Evolutionary conservation across 2,113 vertebrate genomes (phyloP).

Genomic region (Zapus hudsonius): DNA sequence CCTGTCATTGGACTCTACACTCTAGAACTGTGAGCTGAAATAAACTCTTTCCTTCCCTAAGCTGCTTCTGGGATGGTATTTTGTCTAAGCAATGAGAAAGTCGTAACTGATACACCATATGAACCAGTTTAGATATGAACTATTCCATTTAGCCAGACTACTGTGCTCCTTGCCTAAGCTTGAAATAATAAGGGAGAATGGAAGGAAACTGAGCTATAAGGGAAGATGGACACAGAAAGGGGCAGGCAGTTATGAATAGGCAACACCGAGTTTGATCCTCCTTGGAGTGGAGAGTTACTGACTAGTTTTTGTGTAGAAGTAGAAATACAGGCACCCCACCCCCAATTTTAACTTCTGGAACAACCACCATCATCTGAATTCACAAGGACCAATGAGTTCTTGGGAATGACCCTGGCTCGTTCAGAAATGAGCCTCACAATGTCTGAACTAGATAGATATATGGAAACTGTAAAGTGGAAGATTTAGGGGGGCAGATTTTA

Average conservation of each 20-base stretch:
- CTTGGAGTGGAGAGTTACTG: not conserved
- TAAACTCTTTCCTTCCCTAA: too few species aligned
- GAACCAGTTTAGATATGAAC: not conserved
- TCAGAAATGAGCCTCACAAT: not conserved
- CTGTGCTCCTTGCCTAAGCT: not conserved
- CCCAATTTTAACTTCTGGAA: conserved; percentile 37
- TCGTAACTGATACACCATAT: too few species aligned
- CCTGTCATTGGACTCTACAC: too few species aligned
- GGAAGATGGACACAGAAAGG: not conserved
- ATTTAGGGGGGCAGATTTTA: not conserved
- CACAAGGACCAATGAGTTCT: conserved; percentile 44
- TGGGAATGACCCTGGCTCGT: conserved; percentile 54
- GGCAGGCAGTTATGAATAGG: not conserved
- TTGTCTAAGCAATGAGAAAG: too few species aligned
- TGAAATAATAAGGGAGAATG: not conserved
- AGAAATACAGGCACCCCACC: not conserved
- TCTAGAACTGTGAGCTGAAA: too few species aligned
- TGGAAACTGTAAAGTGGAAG: not conserved
- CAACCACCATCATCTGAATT: conserved; percentile 26
- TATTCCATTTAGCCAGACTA: not conserved
- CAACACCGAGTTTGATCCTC: not conserved
- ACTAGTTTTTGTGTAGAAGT: too few species aligned
- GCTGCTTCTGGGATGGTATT: too few species aligned
- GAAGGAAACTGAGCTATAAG: not conserved
- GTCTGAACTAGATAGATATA: conserved; percentile 43